Evolutionary conservation across 2,113 vertebrate species (phyloP).

Genomic region (Amblyornis subalaris): DNA sequence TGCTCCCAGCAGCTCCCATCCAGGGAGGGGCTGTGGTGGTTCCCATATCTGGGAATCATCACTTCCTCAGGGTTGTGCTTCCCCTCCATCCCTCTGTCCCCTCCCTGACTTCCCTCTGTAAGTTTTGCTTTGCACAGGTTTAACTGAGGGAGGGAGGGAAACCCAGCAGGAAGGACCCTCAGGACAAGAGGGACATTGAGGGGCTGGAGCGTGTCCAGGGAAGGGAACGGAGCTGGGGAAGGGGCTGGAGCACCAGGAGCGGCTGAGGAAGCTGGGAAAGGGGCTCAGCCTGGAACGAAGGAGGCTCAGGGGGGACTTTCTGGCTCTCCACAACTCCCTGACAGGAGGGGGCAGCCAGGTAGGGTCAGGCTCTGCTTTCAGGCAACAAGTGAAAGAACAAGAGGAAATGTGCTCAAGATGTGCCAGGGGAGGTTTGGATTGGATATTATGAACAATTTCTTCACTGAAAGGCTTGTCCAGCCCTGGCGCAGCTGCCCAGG

Average conservation of each 20-base stretch:
- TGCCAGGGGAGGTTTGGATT: not conserved
- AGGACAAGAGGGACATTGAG: not conserved
- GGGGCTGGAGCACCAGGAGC: not conserved
- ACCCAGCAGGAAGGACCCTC: not conserved
- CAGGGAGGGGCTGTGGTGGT: fast-evolving
- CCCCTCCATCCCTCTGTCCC: not conserved
- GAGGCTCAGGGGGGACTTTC: not conserved
- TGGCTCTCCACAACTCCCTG: not conserved
- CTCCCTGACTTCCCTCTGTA: fast-evolving
- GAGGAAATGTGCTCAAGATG: not conserved
- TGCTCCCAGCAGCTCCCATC: fast-evolving
- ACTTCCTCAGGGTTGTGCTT: not conserved
- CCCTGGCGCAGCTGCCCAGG: not conserved
- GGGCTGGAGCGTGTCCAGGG: fast-evolving
- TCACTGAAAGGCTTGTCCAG: not conserved
- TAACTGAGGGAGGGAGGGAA: not conserved
- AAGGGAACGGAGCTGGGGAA: fast-evolving
- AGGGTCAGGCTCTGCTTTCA: fast-evolving
- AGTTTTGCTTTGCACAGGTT: not conserved
- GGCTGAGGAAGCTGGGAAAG: not conserved
- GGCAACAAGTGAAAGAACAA: not conserved
- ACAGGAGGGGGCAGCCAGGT: not conserved
- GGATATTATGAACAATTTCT: not conserved
- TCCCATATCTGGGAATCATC: fast-evolving
- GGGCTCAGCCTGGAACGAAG: not conserved